These are phyloP conservation scores for Brachylomia viminalis DNA, from an alignment of 2,888 invertebrate genomes.

Conservation along the genomic window DNA sequence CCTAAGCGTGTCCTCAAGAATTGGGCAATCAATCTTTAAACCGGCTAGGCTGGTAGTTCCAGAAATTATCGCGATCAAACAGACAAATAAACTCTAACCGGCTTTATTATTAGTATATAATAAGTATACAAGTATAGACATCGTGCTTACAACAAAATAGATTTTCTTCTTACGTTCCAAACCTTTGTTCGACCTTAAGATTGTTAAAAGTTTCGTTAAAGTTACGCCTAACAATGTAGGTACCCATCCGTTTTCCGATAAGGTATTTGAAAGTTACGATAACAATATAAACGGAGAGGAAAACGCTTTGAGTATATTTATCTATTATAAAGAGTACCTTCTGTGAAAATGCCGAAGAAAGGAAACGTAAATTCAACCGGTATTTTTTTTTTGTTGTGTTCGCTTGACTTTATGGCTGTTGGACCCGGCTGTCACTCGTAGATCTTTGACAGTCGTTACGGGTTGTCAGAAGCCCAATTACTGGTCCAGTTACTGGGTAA, in stretches of 20 bases:
- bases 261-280: constrained; percentile 44
- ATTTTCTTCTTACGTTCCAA: constrained; percentile 30
- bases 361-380: neutral
- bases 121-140: neutral
- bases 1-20: neutral
- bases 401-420: neutral
- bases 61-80: neutral
- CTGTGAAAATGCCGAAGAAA: neutral
- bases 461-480: too few species aligned
- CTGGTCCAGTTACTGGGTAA: too few species aligned
- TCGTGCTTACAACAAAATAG: constrained; percentile 16
- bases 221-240: constrained; percentile 44
- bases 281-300: constrained; percentile 42
- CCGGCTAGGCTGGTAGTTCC: neutral
- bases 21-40: neutral
- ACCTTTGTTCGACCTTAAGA: constrained; percentile 38
- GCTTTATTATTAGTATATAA: neutral
- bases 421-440: too few species aligned
- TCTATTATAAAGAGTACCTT: constrained; percentile 18
- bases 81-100: neutral
- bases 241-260: constrained; percentile 41
- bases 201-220: constrained; percentile 57
- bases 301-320: constrained; percentile 33
- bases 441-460: too few species aligned
- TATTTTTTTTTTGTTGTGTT: neutral